Base-by-base conservation (phyloP, 2,888 invertebrate species). In the Catocala nupta region DNA sequence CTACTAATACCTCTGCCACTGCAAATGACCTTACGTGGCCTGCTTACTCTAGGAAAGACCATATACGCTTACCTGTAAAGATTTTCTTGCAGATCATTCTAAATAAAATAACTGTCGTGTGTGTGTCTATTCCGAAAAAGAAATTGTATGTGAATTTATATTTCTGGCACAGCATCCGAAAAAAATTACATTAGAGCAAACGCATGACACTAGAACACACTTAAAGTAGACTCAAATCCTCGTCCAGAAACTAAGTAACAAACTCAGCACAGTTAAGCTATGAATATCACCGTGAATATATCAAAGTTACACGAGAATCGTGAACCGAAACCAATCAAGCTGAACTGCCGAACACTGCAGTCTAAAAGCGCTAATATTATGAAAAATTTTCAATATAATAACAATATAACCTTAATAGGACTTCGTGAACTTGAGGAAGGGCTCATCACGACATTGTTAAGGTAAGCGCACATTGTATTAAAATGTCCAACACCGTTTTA, bases 361-460 rank as follows among this genome's bases (percentile, higher is more conserved):
- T 62, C 61, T 61, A 63, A 66, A 67, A 50, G 59, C 45, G 53
- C 61, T 78, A 75, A 78, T 76, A 67, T 81, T 77, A 81, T 82
- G 73, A 77, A 81, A 57, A 82, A 83, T 84, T 80, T 85, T 86
- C 80, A 78, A 77, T 78, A 81, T 81, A 82, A 82, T 84, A 84
- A 85, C 79, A 77, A 80, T 81, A 81, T 82, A 78, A 71, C 67
- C 75, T 84, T 86, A 86, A 85, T 86, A 85, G 81, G 86, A 72
- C 65, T 63, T 77, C 82, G 82, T 82, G 86, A 82, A 85, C 79
- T 72, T 74, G 72, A 77, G 68, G 73, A 69, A 73, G 63, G 67
- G 69, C 62, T 73, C 75, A 80, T 79, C 84, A 83, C 82, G 81
- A 80, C 80, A 78, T 44, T 67, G 57, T 75, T 68, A 81, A 62